Evolutionary conservation across 2,888 invertebrate species (phyloP).

Genomic region (Hypomecis punctinalis): DNA sequence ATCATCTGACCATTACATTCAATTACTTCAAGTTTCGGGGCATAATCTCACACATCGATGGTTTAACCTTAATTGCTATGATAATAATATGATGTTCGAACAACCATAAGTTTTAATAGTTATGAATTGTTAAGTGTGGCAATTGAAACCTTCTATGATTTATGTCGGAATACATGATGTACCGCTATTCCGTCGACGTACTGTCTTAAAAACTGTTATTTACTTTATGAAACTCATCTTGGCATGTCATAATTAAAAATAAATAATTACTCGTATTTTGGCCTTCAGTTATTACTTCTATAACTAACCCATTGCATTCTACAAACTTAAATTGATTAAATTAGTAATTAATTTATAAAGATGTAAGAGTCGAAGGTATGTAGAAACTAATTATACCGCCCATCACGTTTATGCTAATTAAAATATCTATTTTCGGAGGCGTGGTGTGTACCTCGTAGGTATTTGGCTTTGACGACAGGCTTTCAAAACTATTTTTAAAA

Average conservation of each 20-base stretch:
- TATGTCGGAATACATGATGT: not conserved
- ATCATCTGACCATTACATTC: constrained; percentile 15
- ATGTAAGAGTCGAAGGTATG: too few relatives aligned
- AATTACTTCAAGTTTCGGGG: constrained; percentile 14
- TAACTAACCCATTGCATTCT: too few relatives aligned
- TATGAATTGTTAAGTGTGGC: constrained; percentile 1
- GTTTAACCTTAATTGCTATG: constrained; percentile 14
- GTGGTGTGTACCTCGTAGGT: not conserved
- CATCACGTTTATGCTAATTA: not conserved
- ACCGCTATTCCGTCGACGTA: not conserved
- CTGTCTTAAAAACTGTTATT: constrained; percentile 3
- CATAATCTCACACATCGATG: constrained; percentile 14
- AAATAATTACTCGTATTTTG: not conserved
- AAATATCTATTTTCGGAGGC: not conserved
- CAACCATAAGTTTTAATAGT: not conserved
- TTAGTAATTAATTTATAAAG: too few relatives aligned
- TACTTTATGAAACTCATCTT: not conserved
- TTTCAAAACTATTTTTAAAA: constrained; percentile 1
- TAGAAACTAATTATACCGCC: not conserved
- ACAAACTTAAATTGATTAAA: too few relatives aligned
- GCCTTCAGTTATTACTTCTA: not conserved
- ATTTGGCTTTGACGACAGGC: not conserved
- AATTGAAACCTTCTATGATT: constrained; percentile 5
- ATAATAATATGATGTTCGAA: not conserved
- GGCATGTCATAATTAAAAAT: not conserved